phyloP scores from a whole-genome alignment of 2,113 vertebrate species.

The Hylia prasina region DNA sequence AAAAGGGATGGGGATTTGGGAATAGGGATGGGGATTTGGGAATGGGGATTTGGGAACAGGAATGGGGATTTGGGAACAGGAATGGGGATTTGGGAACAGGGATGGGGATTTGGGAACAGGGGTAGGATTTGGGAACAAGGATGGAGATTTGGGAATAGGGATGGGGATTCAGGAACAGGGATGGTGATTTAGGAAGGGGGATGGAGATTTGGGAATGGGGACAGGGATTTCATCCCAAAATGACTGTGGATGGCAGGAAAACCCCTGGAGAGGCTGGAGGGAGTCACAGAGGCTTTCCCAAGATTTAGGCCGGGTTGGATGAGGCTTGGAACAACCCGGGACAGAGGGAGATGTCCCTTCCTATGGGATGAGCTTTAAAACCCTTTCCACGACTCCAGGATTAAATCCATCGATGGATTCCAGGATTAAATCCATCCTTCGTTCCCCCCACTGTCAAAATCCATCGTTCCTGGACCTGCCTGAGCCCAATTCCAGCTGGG shows the following conservation, averaged over 20 bases:
- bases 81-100: neutral
- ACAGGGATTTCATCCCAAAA: neutral
- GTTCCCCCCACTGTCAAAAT: neutral
- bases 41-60: neutral
- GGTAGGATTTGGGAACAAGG: no score
- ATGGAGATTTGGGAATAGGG: no score
- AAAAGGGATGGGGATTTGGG: neutral
- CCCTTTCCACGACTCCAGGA: neutral
- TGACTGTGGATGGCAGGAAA: fast-evolving
- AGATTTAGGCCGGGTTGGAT: fast-evolving
- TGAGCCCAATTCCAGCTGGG: neutral
- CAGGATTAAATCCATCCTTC: no score
- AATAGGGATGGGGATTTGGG: neutral
- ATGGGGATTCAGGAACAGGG: neutral
- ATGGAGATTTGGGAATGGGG: neutral
- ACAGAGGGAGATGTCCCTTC: fast-evolving
- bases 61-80: neutral
- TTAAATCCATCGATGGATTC: no score
- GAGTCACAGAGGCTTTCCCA: neutral
- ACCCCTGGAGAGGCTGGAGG: neutral
- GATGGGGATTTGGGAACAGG: neutral
- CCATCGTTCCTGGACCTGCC: neutral
- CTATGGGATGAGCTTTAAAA: fast-evolving
- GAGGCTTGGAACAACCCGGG: fast-evolving
- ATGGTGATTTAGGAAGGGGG: neutral